Evolutionary conservation across 2,797 vertebrate species (phyloP).

Genomic region (Hippopotamyrus pictus): DNA sequence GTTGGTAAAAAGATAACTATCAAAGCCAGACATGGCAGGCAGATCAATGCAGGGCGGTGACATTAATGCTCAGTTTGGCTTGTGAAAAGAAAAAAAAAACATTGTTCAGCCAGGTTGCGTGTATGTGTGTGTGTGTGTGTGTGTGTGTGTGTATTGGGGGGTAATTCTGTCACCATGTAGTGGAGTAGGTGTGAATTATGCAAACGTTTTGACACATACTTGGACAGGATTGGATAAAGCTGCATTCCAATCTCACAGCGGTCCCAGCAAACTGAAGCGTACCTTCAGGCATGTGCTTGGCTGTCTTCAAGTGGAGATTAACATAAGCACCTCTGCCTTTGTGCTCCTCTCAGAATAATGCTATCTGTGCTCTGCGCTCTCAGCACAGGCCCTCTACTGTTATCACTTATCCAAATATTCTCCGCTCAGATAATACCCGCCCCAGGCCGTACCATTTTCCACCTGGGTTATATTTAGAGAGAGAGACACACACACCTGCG

Average conservation of each 20-base stretch:
- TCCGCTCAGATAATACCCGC: slow-evolving; percentile 71
- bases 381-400: slow-evolving; percentile 51
- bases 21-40: neutral
- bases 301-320: slow-evolving; percentile 55
- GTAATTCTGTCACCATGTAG: slow-evolving; percentile 41
- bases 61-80: slow-evolving; percentile 15
- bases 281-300: slow-evolving; percentile 44
- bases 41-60: neutral
- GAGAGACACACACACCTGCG: slow-evolving; percentile 25
- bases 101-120: slow-evolving; percentile 27
- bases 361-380: slow-evolving; percentile 45
- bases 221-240: slow-evolving; percentile 45
- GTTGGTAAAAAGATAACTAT: neutral
- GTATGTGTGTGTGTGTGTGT: neutral
- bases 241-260: slow-evolving; percentile 33
- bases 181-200: slow-evolving; percentile 63
- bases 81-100: slow-evolving; percentile 5
- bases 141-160: neutral
- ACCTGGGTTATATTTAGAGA: slow-evolving; percentile 83
- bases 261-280: slow-evolving; percentile 24
- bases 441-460: slow-evolving; percentile 78
- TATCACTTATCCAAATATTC: slow-evolving; percentile 89
- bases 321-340: slow-evolving; percentile 67
- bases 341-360: slow-evolving; percentile 61
- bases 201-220: slow-evolving; percentile 53